These are phyloP conservation scores for Nomada lathburiana DNA, from an alignment of 2,888 invertebrate species.

Conservation along the genomic window DNA sequence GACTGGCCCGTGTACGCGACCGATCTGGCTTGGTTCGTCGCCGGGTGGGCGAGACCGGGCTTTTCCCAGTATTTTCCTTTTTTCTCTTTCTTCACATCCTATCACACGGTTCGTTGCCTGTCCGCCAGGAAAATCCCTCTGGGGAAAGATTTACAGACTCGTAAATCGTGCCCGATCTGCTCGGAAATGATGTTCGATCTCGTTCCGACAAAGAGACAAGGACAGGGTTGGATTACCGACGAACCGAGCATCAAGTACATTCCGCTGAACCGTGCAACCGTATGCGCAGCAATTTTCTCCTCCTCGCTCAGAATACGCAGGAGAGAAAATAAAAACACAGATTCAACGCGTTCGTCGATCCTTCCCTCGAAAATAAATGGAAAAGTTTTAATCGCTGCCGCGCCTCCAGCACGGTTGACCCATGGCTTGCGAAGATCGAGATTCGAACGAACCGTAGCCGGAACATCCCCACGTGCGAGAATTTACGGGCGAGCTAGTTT, in stretches of 20 bases:
- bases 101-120: slow-evolving; percentile 59
- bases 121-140: slow-evolving; percentile 61
- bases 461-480: slow-evolving; percentile 14
- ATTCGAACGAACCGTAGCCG: slow-evolving; percentile 25
- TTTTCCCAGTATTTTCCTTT: slow-evolving; percentile 43
- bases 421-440: slow-evolving; percentile 5
- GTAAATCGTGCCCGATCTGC: slow-evolving; percentile 67
- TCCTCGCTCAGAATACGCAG: background rate
- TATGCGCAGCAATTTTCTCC: background rate
- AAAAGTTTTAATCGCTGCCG: background rate
- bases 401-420: slow-evolving; percentile 2
- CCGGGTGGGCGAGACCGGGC: slow-evolving; percentile 40
- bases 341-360: too few relatives aligned
- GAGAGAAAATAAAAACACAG: background rate
- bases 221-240: slow-evolving; percentile 20
- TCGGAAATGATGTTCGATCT: slow-evolving; percentile 67
- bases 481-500: slow-evolving; percentile 60
- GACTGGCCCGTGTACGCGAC: slow-evolving; percentile 31
- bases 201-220: slow-evolving; percentile 32
- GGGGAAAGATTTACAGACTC: slow-evolving; percentile 66
- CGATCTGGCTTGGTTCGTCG: slow-evolving; percentile 44
- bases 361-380: background rate
- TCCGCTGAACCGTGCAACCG: background rate
- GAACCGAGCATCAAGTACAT: background rate
- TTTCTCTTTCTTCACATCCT: slow-evolving; percentile 39